A percentile compares a stretch with the other conserved stretches of the same genome.
phyloP scores from a whole-genome alignment of 2,888 invertebrate genomes.

The Pristionchus maxplancki region DNA sequence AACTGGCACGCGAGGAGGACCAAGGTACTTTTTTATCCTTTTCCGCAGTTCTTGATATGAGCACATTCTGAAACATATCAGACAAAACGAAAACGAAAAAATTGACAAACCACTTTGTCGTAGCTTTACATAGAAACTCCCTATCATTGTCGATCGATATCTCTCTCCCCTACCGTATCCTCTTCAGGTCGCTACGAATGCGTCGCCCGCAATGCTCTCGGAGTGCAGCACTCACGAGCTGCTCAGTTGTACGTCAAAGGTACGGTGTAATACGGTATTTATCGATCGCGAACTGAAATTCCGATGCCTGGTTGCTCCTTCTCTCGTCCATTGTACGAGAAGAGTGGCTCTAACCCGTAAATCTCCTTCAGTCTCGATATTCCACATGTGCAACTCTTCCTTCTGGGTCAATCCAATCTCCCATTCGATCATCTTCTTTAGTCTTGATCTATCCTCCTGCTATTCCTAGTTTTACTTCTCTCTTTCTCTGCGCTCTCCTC shows the following conservation, averaged over 20 bases:
- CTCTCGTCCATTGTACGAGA: not conserved
- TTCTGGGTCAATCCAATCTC: not conserved
- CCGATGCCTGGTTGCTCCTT: not conserved
- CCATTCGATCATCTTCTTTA: not conserved
- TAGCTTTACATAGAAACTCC: no score
- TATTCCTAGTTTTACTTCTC: not conserved
- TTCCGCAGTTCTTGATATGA: not conserved
- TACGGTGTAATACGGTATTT: slow-evolving; percentile 66
- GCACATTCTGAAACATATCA: no score
- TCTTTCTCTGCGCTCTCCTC: not conserved
- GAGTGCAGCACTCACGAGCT: slow-evolving; percentile 79
- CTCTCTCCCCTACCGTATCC: not conserved
- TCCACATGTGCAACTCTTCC: slow-evolving; percentile 2
- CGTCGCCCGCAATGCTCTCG: slow-evolving; percentile 79
- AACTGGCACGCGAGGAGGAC: slow-evolving; percentile 79
- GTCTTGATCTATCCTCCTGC: not conserved
- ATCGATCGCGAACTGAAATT: not conserved
- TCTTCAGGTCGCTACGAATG: slow-evolving; percentile 78
- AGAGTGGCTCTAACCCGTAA: slow-evolving; percentile 9
- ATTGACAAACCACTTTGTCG: no score
- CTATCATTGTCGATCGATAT: not conserved
- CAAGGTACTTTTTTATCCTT: slow-evolving; percentile 76
- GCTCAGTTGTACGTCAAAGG: slow-evolving; percentile 81
- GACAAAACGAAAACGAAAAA: no score
- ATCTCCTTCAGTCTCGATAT: not conserved